Conservation (phyloP, 2,113 vertebrate species). For the Anas platyrhynchos region DNA sequence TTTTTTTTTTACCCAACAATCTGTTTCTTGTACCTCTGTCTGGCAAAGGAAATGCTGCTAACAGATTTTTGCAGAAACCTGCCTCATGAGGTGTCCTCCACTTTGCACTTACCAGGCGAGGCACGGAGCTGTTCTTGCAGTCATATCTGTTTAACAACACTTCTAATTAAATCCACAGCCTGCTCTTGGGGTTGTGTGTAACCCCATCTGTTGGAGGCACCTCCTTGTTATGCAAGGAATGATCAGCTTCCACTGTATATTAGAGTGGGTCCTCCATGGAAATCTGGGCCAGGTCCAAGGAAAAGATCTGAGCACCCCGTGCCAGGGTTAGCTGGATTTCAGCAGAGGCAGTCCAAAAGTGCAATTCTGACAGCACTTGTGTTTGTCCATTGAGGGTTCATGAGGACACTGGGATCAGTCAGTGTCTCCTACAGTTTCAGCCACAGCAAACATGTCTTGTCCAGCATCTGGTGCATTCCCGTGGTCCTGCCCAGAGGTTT, state of each 20-base stretch:
- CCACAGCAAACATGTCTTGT: neutral
- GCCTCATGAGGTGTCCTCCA: neutral
- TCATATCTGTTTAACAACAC: neutral
- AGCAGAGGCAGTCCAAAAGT: neutral
- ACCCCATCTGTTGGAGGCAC: slow-evolving; percentile 25
- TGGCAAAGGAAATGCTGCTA: neutral
- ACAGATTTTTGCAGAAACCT: neutral
- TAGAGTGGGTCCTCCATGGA: neutral
- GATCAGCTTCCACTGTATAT: neutral
- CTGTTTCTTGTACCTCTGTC: neutral
- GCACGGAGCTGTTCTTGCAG: neutral
- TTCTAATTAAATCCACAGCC: slow-evolving; percentile 22
- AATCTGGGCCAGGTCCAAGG: slow-evolving; percentile 3
- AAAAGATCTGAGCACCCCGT: neutral
- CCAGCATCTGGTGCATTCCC: neutral
- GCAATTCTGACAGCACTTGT: neutral
- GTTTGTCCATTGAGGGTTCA: neutral
- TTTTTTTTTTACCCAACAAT: neutral
- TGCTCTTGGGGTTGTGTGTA: neutral
- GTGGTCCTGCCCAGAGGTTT: neutral
- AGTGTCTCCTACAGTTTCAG: neutral
- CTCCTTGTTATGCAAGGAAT: slow-evolving; percentile 21
- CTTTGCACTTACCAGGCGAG: neutral
- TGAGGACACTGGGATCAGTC: neutral
- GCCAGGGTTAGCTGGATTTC: neutral